Conservation (phyloP, 2,797 vertebrate genomes). For the Myotis daubentonii region DNA sequence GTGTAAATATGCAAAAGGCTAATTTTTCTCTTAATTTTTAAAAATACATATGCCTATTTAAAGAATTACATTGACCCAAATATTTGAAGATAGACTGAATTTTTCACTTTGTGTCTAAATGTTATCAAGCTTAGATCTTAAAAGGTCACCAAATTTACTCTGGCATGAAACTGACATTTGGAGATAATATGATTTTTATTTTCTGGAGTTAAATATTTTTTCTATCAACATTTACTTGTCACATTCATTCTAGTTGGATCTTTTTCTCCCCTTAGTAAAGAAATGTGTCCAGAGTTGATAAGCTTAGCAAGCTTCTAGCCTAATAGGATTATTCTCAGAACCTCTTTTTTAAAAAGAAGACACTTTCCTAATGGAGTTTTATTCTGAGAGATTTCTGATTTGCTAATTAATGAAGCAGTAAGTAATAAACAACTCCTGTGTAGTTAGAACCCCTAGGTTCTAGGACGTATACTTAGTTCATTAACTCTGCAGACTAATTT, state of each 20-base stretch:
- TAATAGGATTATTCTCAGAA: conserved; percentile 31
- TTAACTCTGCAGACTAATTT: not conserved
- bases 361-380: conserved; percentile 30
- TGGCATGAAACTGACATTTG: conserved; percentile 9
- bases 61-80: not conserved
- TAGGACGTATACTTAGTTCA: not conserved
- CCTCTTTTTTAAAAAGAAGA: conserved; percentile 41
- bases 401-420: not conserved
- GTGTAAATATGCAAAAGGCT: not conserved
- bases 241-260: not conserved
- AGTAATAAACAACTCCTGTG: not conserved
- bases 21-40: not conserved
- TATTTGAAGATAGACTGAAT: not conserved
- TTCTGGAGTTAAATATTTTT: conserved; percentile 36
- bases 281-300: conserved; percentile 47
- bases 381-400: conserved; percentile 30
- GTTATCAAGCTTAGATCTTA: not conserved
- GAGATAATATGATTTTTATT: conserved; percentile 30
- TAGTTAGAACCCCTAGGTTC: not conserved
- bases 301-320: conserved; percentile 4
- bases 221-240: conserved; percentile 26
- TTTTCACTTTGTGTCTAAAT: conserved; percentile 50
- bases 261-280: conserved; percentile 37
- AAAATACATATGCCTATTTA: not conserved
- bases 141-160: conserved; percentile 5